phyloP scores from a whole-genome alignment of 1,140 invertebrate species.

The Drosophila tropicalis region DNA sequence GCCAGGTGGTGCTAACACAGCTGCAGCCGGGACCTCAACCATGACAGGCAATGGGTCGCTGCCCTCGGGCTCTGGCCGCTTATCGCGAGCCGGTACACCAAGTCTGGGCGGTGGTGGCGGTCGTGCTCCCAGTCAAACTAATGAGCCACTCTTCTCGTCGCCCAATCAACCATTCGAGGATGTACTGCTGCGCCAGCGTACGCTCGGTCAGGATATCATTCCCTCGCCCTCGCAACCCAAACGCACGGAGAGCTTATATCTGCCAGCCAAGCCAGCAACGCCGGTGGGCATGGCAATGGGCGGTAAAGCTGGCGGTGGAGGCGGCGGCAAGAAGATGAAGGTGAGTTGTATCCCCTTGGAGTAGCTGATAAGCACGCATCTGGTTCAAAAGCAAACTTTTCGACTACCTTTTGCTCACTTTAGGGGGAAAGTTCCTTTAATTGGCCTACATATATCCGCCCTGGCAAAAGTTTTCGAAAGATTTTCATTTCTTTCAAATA shows the following conservation, averaged over 20 bases:
- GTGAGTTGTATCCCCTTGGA: constrained; percentile 38
- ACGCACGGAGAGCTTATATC: constrained; percentile 92
- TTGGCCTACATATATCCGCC: too few species aligned
- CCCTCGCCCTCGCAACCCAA: constrained; percentile 93
- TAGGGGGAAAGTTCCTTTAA: too few species aligned
- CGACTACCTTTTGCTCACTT: too few species aligned
- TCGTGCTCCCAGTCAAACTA: constrained; percentile 62
- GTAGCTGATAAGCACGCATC: too few species aligned
- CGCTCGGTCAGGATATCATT: constrained; percentile 93
- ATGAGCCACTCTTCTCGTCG: constrained; percentile 64
- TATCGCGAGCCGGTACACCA: constrained; percentile 83
- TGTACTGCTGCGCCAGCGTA: constrained; percentile 90
- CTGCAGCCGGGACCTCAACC: constrained; percentile 46
- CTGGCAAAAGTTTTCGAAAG: too few species aligned
- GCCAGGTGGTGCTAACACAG: constrained; percentile 65
- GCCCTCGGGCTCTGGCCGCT: constrained; percentile 82
- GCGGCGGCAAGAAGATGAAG: constrained; percentile 83
- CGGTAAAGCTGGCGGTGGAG: constrained; percentile 82
- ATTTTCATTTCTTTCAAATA: too few species aligned
- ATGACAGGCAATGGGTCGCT: constrained; percentile 84
- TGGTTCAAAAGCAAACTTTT: too few species aligned
- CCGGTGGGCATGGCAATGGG: constrained; percentile 83
- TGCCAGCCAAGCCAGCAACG: constrained; percentile 85
- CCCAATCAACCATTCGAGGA: constrained; percentile 89
- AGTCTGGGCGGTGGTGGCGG: constrained; percentile 63